Evolutionary conservation across 2,113 vertebrate species (phyloP).

Genomic region (Sylvilagus bachmani): DNA sequence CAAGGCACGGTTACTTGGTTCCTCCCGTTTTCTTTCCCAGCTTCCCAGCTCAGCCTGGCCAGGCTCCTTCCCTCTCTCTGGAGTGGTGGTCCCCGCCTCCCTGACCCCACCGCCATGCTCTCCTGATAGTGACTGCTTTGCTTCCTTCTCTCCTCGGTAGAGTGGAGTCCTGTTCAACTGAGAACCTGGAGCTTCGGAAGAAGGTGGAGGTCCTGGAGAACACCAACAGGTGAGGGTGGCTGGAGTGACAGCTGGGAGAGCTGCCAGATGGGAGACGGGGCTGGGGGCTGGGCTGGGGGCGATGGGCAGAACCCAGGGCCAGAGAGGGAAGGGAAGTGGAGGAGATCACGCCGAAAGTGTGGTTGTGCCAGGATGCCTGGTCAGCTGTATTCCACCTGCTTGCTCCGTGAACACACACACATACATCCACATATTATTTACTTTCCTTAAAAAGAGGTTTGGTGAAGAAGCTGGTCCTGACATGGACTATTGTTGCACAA

Average conservation of each 20-base stretch:
- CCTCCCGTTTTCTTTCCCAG: background rate
- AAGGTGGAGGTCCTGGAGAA: slow-evolving; percentile 98
- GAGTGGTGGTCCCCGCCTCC: background rate
- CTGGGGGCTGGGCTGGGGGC: background rate
- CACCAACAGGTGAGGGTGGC: slow-evolving; percentile 93
- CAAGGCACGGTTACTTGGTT: background rate
- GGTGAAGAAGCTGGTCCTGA: background rate
- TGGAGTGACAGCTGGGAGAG: accelerated
- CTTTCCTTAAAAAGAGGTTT: background rate
- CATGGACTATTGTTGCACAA: background rate
- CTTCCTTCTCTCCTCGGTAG: slow-evolving; percentile 83
- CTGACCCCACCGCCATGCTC: background rate
- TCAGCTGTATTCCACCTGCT: accelerated
- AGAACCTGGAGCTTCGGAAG: slow-evolving; percentile 96
- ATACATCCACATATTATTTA: background rate
- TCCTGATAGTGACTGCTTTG: background rate
- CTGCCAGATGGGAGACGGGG: background rate
- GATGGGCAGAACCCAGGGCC: background rate
- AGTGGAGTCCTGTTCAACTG: slow-evolving; percentile 98
- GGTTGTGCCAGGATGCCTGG: background rate
- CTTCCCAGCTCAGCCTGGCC: background rate
- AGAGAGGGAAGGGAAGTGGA: background rate
- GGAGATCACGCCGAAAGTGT: too few species aligned
- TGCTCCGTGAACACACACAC: background rate
- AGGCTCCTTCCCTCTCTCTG: background rate